Conservation (phyloP, 2,797 vertebrate genomes). For the Eospalax fontanierii region DNA sequence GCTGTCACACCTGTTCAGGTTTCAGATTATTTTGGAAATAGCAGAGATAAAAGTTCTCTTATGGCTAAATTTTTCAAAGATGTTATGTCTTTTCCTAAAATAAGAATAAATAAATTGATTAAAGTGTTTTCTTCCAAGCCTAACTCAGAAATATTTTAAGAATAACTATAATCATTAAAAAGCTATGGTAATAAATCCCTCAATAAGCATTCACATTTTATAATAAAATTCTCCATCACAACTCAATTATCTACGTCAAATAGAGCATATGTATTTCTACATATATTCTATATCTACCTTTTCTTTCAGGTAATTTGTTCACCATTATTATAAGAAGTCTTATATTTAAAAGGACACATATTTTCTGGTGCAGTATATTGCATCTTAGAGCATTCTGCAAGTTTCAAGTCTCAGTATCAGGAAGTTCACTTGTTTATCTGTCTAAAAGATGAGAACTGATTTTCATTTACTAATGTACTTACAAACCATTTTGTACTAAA, state of each 20-base stretch:
- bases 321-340: not conserved
- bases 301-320: not conserved
- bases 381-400: not conserved
- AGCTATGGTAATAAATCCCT: not conserved
- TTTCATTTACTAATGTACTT: not conserved
- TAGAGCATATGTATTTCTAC: not conserved
- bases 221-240: not conserved
- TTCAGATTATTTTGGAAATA: constrained; percentile 30
- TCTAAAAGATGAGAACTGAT: not conserved
- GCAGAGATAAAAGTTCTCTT: not conserved
- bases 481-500: not conserved
- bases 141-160: constrained; percentile 40
- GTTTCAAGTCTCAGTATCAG: not conserved
- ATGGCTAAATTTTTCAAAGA: constrained; percentile 14
- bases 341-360: not conserved
- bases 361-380: not conserved
- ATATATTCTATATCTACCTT: not conserved
- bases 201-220: not conserved
- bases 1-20: not conserved
- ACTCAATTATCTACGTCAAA: too few species aligned
- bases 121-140: not conserved
- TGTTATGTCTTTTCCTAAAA: not conserved
- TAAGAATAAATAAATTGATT: constrained; percentile 27
- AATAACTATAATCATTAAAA: constrained; percentile 4
- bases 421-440: not conserved